Evolutionary conservation across 2,888 invertebrate species (phyloP).

Genomic region (Oligia latruncula): DNA sequence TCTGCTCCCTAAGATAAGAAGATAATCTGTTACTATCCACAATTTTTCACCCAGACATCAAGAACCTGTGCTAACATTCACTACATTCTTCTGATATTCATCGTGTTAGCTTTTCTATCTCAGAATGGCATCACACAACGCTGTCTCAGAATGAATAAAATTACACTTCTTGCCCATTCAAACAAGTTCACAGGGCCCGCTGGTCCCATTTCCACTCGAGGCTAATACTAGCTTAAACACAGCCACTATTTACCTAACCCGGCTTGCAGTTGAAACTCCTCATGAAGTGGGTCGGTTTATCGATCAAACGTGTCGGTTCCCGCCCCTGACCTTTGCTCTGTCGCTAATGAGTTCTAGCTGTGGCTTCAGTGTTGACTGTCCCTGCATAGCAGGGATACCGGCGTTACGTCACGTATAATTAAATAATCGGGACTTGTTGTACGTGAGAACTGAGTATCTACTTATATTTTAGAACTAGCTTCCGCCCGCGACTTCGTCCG

Average conservation of each 20-base stretch:
- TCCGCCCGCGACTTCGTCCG: too few species aligned
- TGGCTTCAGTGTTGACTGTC: conserved; percentile 44
- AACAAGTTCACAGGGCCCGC: conserved; percentile 7
- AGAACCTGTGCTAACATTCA: background rate
- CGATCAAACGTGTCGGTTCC: conserved; percentile 47
- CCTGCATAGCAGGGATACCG: conserved; percentile 26
- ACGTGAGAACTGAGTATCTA: background rate
- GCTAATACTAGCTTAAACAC: conserved; percentile 16
- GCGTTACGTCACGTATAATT: conserved; percentile 32
- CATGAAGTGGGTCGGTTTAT: conserved; percentile 57
- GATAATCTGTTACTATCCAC: background rate
- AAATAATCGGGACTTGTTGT: conserved; percentile 20
- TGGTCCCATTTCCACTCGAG: conserved; percentile 2
- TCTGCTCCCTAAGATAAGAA: background rate
- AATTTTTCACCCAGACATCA: background rate
- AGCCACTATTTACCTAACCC: conserved; percentile 41
- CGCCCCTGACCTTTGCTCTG: conserved; percentile 58
- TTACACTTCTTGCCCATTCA: conserved; percentile 17
- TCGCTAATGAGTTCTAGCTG: conserved; percentile 54
- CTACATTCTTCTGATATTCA: conserved; percentile 1
- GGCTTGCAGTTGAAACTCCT: conserved; percentile 37
- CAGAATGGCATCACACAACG: conserved; percentile 17
- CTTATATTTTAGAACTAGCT: background rate
- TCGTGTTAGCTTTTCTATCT: background rate
- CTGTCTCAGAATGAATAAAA: conserved; percentile 31